phyloP scores from a whole-genome alignment of 64 coral and sea anemone species.

The Actinia equina region DNA sequence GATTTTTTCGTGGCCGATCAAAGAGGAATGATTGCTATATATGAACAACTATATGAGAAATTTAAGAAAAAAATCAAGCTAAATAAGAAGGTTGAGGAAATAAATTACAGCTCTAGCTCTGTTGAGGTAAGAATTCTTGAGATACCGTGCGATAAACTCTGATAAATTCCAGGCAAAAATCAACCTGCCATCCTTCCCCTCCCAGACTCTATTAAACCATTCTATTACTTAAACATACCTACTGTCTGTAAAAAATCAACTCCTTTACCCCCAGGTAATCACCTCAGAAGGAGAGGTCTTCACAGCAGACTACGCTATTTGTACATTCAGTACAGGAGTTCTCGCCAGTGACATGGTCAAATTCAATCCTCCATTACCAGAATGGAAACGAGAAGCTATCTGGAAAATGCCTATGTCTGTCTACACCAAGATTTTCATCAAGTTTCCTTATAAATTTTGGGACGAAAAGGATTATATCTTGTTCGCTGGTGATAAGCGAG shows the following conservation, averaged over 20 bases:
- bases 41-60: not conserved
- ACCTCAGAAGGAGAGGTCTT: constrained; percentile 12
- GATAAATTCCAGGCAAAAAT: too few relatives aligned
- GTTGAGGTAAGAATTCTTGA: constrained; percentile 18
- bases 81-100: constrained; percentile 11
- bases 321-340: constrained; percentile 48
- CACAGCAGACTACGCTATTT: constrained; percentile 27
- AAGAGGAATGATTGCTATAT: constrained; percentile 10
- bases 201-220: too few relatives aligned
- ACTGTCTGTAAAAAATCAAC: too few relatives aligned
- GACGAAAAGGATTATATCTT: constrained; percentile 29
- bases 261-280: not conserved
- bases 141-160: not conserved
- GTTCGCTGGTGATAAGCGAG: constrained; percentile 16
- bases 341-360: constrained; percentile 30
- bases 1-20: constrained; percentile 33
- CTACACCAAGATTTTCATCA: constrained; percentile 52
- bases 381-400: constrained; percentile 58
- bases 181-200: too few relatives aligned
- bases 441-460: constrained; percentile 65
- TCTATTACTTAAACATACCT: too few relatives aligned
- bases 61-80: not conserved
- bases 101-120: not conserved
- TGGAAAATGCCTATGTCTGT: constrained; percentile 36
- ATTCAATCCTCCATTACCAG: constrained; percentile 34